Evolutionary conservation across 2,113 vertebrate species (phyloP).

Genomic region (Protomyctophum bolini): DNA sequence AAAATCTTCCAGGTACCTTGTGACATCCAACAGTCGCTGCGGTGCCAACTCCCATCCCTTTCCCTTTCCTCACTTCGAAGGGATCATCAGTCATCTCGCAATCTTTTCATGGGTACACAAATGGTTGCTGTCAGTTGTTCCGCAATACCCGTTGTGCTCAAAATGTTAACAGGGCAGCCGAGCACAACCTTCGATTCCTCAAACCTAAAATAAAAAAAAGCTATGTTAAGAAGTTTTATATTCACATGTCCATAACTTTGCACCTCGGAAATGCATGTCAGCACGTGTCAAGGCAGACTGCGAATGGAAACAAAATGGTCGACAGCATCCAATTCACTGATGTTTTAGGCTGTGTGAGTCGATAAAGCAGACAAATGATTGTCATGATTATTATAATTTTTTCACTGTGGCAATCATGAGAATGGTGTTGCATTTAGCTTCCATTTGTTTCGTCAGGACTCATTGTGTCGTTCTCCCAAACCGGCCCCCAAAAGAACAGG

Average conservation of each 20-base stretch:
- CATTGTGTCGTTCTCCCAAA: not conserved
- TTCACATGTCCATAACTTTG: not conserved
- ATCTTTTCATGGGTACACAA: not conserved
- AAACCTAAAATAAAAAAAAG: not conserved
- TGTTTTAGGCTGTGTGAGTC: constrained; percentile 3
- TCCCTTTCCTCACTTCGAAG: not conserved
- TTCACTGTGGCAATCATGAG: not conserved
- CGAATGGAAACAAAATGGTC: not conserved
- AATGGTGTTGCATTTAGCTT: constrained; percentile 5
- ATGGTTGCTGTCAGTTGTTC: not conserved
- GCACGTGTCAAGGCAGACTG: constrained; percentile 6
- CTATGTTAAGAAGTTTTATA: not conserved
- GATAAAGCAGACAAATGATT: constrained; percentile 25
- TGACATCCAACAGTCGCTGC: not conserved
- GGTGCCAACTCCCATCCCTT: not conserved
- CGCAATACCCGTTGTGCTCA: constrained; percentile 28
- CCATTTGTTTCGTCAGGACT: not conserved
- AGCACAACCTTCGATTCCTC: not conserved
- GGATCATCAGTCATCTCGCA: constrained; percentile 4
- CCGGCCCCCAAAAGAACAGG: not conserved
- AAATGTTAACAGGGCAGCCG: constrained; percentile 9
- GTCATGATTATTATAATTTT: not conserved
- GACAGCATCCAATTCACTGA: not conserved
- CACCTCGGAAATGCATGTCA: not conserved
- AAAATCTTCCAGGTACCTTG: constrained; percentile 2